phyloP scores from a whole-genome alignment of 1,140 invertebrate genomes.

The Zaprionus ghesquierei region DNA sequence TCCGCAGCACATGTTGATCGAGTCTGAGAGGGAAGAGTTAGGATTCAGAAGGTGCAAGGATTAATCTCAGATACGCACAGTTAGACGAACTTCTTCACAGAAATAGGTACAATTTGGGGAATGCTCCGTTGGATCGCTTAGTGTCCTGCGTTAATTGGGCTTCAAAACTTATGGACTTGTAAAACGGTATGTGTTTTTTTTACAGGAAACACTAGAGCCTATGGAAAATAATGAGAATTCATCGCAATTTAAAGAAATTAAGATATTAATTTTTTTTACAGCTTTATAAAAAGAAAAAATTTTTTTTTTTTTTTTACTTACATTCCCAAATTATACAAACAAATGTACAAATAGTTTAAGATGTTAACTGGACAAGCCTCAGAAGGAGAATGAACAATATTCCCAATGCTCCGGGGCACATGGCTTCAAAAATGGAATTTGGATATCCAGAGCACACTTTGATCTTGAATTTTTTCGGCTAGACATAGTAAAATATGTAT shows the following conservation, averaged over 20 bases:
- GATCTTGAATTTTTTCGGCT: background rate
- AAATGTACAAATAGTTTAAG: slow-evolving; percentile 7
- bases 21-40: background rate
- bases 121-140: background rate
- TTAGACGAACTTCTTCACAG: slow-evolving; percentile 1
- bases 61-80: background rate
- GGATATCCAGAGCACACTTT: background rate
- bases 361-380: background rate
- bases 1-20: background rate
- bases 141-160: background rate
- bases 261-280: background rate
- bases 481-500: too few species aligned
- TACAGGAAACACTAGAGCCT: slow-evolving; percentile 10
- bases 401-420: background rate
- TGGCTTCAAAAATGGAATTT: background rate
- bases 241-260: too few species aligned
- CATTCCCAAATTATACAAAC: background rate
- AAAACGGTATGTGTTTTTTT: background rate
- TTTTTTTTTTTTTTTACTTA: background rate
- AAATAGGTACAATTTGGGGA: background rate
- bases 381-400: background rate
- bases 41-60: background rate
- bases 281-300: background rate
- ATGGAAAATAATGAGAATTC: background rate
- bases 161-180: background rate